Evolutionary conservation across 2,888 invertebrate genomes (phyloP).

Genomic region (Pedicia rivosa): DNA sequence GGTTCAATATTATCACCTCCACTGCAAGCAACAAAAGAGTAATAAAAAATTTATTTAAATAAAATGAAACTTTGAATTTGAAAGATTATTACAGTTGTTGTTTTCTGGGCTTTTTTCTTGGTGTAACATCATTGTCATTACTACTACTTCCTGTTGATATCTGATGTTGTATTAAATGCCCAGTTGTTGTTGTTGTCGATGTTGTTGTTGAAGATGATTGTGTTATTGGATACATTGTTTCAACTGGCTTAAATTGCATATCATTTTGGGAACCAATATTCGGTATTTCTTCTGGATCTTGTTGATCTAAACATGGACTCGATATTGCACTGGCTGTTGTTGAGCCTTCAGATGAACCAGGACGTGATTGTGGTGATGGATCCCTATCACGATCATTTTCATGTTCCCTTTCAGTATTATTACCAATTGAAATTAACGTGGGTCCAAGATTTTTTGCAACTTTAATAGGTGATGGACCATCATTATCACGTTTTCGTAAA

Average conservation of each 20-base stretch:
- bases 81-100: constrained; percentile 58
- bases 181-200: not conserved
- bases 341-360: constrained; percentile 45
- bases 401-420: not conserved
- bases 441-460: constrained; percentile 43
- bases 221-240: constrained; percentile 22
- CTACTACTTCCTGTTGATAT: constrained; percentile 16
- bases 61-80: not conserved
- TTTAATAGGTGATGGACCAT: constrained; percentile 43
- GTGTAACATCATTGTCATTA: constrained; percentile 37
- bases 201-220: not conserved
- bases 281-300: constrained; percentile 29
- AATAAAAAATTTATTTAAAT: not conserved
- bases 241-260: constrained; percentile 30
- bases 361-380: constrained; percentile 20
- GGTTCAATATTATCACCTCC: constrained; percentile 2
- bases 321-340: constrained; percentile 79
- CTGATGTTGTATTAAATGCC: constrained; percentile 6
- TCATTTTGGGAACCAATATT: constrained; percentile 20
- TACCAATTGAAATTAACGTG: constrained; percentile 17
- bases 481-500: constrained; percentile 72
- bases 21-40: constrained; percentile 3
- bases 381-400: constrained; percentile 15
- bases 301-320: constrained; percentile 50
- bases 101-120: constrained; percentile 83